Evolutionary conservation across 2,888 invertebrate species (phyloP), one percentile per base, ranked within the genome.

Genomic region (Napeogenes inachia): DNA sequence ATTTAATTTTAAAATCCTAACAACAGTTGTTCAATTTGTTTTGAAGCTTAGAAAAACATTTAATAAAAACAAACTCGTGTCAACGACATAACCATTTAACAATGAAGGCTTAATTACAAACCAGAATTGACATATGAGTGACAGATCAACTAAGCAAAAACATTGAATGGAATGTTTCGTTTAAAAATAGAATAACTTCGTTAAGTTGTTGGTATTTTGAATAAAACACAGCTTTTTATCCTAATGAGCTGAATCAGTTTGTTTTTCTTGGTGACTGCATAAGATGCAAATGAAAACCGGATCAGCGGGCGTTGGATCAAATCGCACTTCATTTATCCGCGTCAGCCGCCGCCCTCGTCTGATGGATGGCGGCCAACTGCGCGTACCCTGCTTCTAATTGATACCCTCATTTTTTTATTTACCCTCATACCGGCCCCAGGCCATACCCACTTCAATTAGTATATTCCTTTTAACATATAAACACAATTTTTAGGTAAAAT

Each of bases 241-340:
- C 82, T 89, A 88, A 89, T 89, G 88, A 88, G 83, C 77, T 74
- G 71, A 75, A 75, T 74, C 76, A 21, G 77, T 81, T 82, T 84
- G 84, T 87, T 85, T 87, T 87, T 87, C 82, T 82, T 80, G 71
- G 79, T 73, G 82, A 81, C 82, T 87, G 86, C 81, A 87, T 85
- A 86, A 88, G 85, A 86, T 82, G 85, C 80, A 82, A 79, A 82
- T 85, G 82, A 84, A 83, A 83, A 81, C 78, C 77, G 82, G 85
- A 83, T 82, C 80, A 77, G 71, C 64, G 74, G 75, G 78, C 76
- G 84, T 77, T 73, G 82, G 85, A 87, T 89, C 85, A 86, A 86
- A 89, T 89, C 85, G 85, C 82, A 87, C 82, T 89, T 87, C 87
- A 89, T 90, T 89, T 89, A 88, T 90, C 85, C 82, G 78, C 77